Base-by-base conservation (phyloP, 1,140 invertebrate genomes). In the Bradysia coprophila region DNA sequence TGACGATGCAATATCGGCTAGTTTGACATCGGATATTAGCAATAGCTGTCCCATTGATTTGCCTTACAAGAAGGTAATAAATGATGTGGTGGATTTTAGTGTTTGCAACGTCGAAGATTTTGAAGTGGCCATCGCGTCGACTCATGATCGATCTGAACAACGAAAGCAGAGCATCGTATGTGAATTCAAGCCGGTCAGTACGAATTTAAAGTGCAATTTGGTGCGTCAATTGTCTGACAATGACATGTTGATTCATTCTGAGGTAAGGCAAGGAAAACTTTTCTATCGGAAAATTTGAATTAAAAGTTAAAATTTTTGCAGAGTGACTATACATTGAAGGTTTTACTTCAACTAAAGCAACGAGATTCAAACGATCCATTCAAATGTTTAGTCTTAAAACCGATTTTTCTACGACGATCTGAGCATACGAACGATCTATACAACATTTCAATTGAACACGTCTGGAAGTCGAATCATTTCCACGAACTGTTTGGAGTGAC, bases 361-460 rank as follows among this genome's bases (percentile, higher is more conserved):
- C 36, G 18, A n/a, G 36, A 38, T 38, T n/a, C 18, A 38, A 38
- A 19, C 2, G 38, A 39, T 23, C 38, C 38, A 22, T 39, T 39
- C 13, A 21, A 39, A 13, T 22, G 38, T 23, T 5, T 39, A 8
- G 20, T n/a, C n/a, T n/a, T 39, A 23, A 21, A 21, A 22, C 38
- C 38, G 13, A 39, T 39, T 22, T 39, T 22, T 16, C 10, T 36
- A 16, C 9, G 4, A 9, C 33, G 15, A 9, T 6, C n/a, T 16
- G 33, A 36, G 33, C 5, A 6, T 15, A 39, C 9, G 6, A 9
- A 13, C 4, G 16, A 11, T 21, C 10, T 15, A 23, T 4, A 9
- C 5, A 16, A 18, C 13, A 15, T n/a, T 6, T 13, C n/a, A 21
- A 22, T 11, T 3, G 11, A 21, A 3, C 19, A 39, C 5, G 5